Base-by-base conservation (phyloP, 2,113 vertebrate species). In the Myotis lucifugus region DNA sequence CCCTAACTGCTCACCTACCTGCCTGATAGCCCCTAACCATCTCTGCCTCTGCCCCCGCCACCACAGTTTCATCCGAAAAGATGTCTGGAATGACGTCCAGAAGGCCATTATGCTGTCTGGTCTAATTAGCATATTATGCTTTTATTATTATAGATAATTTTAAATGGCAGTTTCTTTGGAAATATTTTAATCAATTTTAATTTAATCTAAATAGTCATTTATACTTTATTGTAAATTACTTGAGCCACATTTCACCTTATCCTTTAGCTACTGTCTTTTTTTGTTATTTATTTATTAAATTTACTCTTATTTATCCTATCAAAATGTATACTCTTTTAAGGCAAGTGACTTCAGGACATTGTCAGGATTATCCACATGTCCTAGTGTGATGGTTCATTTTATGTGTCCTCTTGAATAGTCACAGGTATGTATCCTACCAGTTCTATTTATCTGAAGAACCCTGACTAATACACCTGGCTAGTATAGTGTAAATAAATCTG, bases 291-390 rank as follows among this genome's bases (percentile, higher is more conserved):
- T 37, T n/a, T 52, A 74, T 66, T 64, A 23, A 34, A 76, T 88
- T 64, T 59, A 0, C 12, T 54, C n/a, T 83, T 84, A 67, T 76
- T 76, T 54, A 48, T 67, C 10, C 1, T 29, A 84, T 50, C 12
- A 81, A 89, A 94, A 89, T 4, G 6, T 66, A 48, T 15, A 37
- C 12, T 74, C 29, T 94, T 74, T 92, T 13, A 94, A 74, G 34
- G 19, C 8, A 85, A 78, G 78, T 48, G 8, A 78, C 17, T 50
- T 94, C 50, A 34, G 2, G 2, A 40, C 32, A 13, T 70, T 70
- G 14, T 69, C 42, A 85, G 5, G 2, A 70, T 12, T 48, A 78
- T 32, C 15, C 72, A 21, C 50, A 42, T 19, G 12, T 79, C 6
- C 29, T 78, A 2, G 29, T 67, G 9, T 83, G 50, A 66, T 18